Conservation (phyloP, 92 coral and sea anemone genomes). For the Palythoa caribaeorum region DNA sequence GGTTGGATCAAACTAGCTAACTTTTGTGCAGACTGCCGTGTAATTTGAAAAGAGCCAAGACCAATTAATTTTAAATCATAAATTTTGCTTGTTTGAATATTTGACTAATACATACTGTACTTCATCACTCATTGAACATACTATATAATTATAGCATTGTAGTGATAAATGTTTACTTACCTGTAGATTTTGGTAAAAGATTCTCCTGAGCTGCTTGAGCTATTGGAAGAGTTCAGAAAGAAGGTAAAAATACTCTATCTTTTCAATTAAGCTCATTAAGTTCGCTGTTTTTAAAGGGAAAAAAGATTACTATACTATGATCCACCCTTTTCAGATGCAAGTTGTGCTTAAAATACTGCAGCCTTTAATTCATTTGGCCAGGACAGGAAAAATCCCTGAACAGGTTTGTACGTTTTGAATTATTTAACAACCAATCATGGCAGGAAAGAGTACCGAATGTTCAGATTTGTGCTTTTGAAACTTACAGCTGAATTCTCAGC, state of each 20-base stretch:
- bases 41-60: too few species aligned
- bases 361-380: constrained; percentile 86
- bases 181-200: constrained; percentile 84
- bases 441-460: too few species aligned
- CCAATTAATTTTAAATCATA: too few species aligned
- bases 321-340: constrained; percentile 63
- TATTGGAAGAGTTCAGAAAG: constrained; percentile 82
- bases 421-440: background rate
- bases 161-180: background rate
- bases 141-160: background rate
- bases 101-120: too few species aligned
- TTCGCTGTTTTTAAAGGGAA: too few species aligned
- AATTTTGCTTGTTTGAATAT: too few species aligned
- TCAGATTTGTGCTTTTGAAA: too few species aligned
- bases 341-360: constrained; percentile 69
- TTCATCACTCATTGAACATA: background rate
- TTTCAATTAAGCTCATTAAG: too few species aligned
- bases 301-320: too few species aligned
- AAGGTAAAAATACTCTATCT: constrained; percentile 66
- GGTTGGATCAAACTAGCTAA: too few species aligned
- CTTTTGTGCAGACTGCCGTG: too few species aligned
- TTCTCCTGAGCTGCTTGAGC: constrained; percentile 95
- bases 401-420: constrained; percentile 62
- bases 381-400: constrained; percentile 78
- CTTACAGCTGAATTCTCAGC: too few species aligned